Percentiles rank a stretch among this genome's conserved stretches.
phyloP scores from a whole-genome alignment of 1,140 invertebrate species.

The Drosophila ficusphila region DNA sequence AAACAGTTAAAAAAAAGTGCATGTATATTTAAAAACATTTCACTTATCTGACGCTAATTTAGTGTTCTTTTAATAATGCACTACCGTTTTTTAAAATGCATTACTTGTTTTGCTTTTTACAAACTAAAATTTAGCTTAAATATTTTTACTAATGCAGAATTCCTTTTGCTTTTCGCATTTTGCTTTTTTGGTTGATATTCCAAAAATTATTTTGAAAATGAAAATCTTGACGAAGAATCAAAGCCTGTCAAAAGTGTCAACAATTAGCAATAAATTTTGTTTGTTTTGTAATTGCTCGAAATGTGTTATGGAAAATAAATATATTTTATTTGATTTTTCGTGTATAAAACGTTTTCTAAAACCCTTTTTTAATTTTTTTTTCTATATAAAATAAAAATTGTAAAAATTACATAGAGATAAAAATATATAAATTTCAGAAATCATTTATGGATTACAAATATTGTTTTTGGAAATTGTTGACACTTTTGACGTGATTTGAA shows the following conservation, averaged over 20 bases:
- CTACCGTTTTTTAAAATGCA: conserved; percentile 30
- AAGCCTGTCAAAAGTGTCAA: neutral
- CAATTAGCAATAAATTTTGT: too few relatives aligned
- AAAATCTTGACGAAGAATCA: neutral
- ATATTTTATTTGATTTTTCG: too few relatives aligned
- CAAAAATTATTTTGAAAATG: conserved; percentile 1
- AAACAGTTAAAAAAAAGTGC: conserved; percentile 5
- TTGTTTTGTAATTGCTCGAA: too few relatives aligned
- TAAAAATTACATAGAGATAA: too few relatives aligned
- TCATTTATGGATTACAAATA: neutral
- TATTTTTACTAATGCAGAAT: conserved; percentile 37
- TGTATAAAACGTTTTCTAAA: too few relatives aligned
- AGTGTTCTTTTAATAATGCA: conserved; percentile 26
- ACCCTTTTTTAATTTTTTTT: too few relatives aligned
- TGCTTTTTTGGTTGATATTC: neutral
- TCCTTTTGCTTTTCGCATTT: neutral
- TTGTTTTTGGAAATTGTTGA: neutral
- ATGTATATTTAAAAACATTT: conserved; percentile 30
- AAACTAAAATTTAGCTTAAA: conserved; percentile 60
- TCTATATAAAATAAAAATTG: too few relatives aligned
- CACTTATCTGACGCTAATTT: conserved; percentile 33
- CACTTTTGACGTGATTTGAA: neutral
- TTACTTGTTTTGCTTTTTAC: conserved; percentile 42
- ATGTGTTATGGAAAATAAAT: too few relatives aligned
- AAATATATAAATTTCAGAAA: too few relatives aligned